Conservation (phyloP, 2,888 invertebrate species). For the Parnassius mnemosyne region DNA sequence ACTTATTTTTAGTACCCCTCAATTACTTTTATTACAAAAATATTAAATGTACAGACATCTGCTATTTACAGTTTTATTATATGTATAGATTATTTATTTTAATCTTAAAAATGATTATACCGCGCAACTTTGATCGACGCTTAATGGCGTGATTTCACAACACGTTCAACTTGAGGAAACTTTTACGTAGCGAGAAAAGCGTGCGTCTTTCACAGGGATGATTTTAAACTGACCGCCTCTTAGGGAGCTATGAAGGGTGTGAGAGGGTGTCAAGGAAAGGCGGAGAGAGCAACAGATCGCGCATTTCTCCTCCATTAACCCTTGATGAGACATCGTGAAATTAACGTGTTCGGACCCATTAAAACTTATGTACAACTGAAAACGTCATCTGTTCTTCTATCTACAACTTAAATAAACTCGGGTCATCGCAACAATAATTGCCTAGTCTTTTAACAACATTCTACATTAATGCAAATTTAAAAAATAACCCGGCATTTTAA, state of each 20-base stretch:
- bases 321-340: constrained; percentile 40
- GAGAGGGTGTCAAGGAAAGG: constrained; percentile 22
- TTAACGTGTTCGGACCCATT: constrained; percentile 40
- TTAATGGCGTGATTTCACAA: neutral
- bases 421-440: neutral
- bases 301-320: constrained; percentile 41
- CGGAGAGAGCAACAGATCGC: constrained; percentile 49
- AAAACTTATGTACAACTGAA: constrained; percentile 33
- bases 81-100: too few relatives aligned
- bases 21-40: too few relatives aligned
- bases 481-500: neutral
- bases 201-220: constrained; percentile 30
- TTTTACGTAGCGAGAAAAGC: constrained; percentile 20
- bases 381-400: constrained; percentile 17
- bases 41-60: too few relatives aligned
- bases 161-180: constrained; percentile 22
- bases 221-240: constrained; percentile 30
- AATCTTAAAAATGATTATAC: neutral
- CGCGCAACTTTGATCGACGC: neutral
- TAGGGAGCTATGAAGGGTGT: constrained; percentile 25
- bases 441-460: neutral
- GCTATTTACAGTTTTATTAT: too few relatives aligned
- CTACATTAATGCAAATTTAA: neutral
- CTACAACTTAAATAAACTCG: neutral
- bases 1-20: too few relatives aligned